Evolutionary conservation across 2,888 invertebrate genomes (phyloP).

Genomic region (Epicampocera succincta): DNA sequence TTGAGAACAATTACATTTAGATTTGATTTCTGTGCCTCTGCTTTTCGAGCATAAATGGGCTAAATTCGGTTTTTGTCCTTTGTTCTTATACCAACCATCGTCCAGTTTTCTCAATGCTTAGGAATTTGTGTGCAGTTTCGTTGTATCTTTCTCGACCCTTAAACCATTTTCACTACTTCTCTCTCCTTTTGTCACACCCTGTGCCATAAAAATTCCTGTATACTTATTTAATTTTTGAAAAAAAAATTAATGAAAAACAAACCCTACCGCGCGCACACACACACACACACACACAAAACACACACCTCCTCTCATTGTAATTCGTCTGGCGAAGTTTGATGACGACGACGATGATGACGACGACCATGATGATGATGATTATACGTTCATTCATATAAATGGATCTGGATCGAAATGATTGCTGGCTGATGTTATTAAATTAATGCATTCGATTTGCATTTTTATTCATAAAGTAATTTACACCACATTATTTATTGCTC

Average conservation of each 20-base stretch:
- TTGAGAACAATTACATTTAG: no score
- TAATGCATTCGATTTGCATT: constrained; percentile 73
- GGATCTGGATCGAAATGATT: constrained; percentile 72
- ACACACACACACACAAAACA: no score
- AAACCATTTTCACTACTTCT: no score
- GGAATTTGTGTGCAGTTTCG: no score
- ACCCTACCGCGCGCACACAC: not conserved
- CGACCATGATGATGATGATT: constrained; percentile 42
- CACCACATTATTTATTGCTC: constrained; percentile 76
- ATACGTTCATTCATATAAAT: constrained; percentile 52
- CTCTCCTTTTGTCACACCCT: not conserved
- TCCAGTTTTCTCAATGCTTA: no score
- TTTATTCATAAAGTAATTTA: constrained; percentile 76
- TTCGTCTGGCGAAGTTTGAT: constrained; percentile 27
- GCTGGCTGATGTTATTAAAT: constrained; percentile 74
- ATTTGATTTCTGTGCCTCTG: no score
- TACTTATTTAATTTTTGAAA: constrained; percentile 36
- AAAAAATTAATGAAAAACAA: constrained; percentile 8
- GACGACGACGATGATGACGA: constrained; percentile 45
- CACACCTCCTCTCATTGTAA: constrained; percentile 15
- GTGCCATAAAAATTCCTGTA: constrained; percentile 21
- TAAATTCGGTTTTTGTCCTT: no score
- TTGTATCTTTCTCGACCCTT: no score
- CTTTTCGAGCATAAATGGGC: no score
- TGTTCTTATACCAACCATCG: no score